phyloP scores from a whole-genome alignment of 2,888 invertebrate species.

The Scelioninae gen. 1 region DNA sequence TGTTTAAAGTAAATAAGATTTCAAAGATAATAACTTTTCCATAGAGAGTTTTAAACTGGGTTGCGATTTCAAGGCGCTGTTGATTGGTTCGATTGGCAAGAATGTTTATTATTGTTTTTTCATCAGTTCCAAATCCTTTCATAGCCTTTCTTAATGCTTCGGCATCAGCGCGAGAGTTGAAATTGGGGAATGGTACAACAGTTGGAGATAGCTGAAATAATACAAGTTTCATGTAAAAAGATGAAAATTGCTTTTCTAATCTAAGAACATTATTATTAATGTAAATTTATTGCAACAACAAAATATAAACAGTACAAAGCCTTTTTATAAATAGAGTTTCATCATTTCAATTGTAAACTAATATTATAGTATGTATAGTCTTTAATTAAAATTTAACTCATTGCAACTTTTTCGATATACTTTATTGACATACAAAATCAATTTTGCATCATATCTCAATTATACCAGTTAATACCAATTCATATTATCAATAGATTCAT shows the following conservation, averaged over 20 bases:
- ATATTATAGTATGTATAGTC: background rate
- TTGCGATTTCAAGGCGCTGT: conserved; percentile 87
- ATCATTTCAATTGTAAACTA: no score
- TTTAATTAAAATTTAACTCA: background rate
- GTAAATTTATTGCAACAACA: background rate
- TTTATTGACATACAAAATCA: background rate
- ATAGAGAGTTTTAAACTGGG: conserved; percentile 87
- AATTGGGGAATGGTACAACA: conserved; percentile 82
- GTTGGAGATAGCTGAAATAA: conserved; percentile 83
- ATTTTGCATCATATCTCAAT: conserved; percentile 14
- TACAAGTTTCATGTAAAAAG: background rate
- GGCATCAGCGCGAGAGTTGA: conserved; percentile 85
- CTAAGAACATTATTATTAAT: background rate
- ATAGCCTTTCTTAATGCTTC: conserved; percentile 86
- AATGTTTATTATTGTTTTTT: conserved; percentile 87
- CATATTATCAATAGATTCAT: background rate
- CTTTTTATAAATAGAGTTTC: background rate
- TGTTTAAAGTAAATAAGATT: background rate
- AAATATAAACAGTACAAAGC: background rate
- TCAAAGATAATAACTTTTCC: conserved; percentile 85
- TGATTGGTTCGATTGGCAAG: conserved; percentile 86
- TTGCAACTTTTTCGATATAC: background rate
- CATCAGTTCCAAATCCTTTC: conserved; percentile 88
- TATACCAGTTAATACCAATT: conserved; percentile 7
- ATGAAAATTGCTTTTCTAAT: background rate